Evolutionary conservation across 2,113 vertebrate species (phyloP).

Genomic region (Phylloscopus trochilus): DNA sequence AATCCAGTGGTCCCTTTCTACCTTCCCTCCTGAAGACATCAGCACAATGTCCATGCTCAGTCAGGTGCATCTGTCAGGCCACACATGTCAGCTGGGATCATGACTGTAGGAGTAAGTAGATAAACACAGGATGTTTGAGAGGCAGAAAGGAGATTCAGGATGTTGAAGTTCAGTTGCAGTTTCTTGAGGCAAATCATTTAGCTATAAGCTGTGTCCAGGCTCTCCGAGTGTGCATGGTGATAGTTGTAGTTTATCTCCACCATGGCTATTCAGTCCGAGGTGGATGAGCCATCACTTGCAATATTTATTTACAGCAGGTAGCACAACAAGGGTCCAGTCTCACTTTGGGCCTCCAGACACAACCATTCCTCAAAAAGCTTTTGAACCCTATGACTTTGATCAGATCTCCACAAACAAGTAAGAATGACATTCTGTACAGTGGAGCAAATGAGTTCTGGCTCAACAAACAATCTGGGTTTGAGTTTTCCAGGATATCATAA

Average conservation of each 20-base stretch:
- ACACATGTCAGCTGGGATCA: background rate
- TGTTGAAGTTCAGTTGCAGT: background rate
- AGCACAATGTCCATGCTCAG: accelerated
- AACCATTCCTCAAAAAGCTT: background rate
- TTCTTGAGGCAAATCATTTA: background rate
- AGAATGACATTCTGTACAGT: background rate
- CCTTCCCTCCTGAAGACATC: background rate
- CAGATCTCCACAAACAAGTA: background rate
- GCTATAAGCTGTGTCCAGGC: background rate
- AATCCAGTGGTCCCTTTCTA: background rate
- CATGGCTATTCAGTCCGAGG: background rate
- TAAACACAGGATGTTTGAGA: background rate
- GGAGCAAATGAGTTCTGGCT: background rate
- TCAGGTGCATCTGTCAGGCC: background rate
- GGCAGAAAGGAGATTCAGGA: background rate
- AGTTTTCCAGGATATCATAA: background rate
- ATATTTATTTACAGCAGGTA: background rate
- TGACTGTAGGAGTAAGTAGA: background rate
- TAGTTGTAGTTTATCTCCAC: background rate
- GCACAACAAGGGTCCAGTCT: background rate
- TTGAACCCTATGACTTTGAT: background rate
- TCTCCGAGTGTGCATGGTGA: background rate
- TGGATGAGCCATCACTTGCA: background rate
- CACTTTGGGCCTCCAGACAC: background rate
- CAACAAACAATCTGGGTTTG: background rate